These are phyloP conservation scores for Eublepharis macularius DNA, from an alignment of 2,113 vertebrate genomes.

Conservation along the genomic window DNA sequence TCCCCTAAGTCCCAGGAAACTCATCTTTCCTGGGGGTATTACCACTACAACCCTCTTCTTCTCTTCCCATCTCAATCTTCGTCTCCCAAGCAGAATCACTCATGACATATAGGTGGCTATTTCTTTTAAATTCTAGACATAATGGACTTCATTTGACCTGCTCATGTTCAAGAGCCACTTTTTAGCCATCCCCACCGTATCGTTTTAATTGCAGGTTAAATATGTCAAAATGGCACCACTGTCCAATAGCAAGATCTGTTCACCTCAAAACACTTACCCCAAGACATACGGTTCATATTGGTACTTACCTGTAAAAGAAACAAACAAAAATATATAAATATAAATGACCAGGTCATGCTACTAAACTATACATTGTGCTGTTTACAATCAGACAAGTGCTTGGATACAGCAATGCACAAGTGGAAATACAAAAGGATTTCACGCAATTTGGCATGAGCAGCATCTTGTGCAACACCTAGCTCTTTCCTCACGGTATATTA, in stretches of 20 bases:
- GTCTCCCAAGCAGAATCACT: too few relatives aligned
- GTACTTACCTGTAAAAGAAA: constrained; percentile 75
- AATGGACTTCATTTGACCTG: not conserved
- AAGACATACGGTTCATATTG: constrained; percentile 54
- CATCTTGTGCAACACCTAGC: too few relatives aligned
- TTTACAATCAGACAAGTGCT: not conserved
- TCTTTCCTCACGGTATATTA: too few relatives aligned
- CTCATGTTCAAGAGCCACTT: not conserved
- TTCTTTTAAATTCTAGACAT: not conserved
- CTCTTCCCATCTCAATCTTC: too few relatives aligned
- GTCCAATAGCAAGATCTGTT: not conserved
- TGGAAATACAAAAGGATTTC: too few relatives aligned
- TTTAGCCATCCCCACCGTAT: not conserved
- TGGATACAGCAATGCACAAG: not conserved
- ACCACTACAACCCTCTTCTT: too few relatives aligned
- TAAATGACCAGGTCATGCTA: constrained; percentile 1
- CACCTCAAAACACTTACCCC: constrained; percentile 59
- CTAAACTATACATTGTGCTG: not conserved
- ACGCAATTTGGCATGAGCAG: too few relatives aligned
- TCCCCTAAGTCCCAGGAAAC: too few relatives aligned
- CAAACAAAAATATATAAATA: constrained; percentile 36
- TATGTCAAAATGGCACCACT: not conserved
- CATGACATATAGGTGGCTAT: too few relatives aligned
- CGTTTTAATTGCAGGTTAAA: not conserved
- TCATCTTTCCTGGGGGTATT: too few relatives aligned